phyloP scores from a whole-genome alignment of 2,888 invertebrate species.

The Ryuthela nishihirai region DNA sequence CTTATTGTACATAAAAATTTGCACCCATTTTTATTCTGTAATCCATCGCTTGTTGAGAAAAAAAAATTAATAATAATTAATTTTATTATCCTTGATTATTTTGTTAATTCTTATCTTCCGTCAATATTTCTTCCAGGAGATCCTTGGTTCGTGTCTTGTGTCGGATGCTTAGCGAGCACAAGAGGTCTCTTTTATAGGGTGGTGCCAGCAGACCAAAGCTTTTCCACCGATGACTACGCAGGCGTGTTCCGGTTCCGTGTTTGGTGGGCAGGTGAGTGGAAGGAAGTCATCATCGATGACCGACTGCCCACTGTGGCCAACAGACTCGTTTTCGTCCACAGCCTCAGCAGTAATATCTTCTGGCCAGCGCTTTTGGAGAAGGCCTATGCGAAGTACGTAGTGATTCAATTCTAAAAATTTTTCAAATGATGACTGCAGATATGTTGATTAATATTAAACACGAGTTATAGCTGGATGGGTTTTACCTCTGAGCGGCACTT shows the following conservation, averaged over 20 bases:
- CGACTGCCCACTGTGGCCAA: conserved; percentile 83
- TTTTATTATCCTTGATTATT: too few relatives aligned
- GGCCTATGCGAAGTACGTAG: conserved; percentile 83
- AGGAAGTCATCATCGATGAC: conserved; percentile 79
- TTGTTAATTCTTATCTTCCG: too few relatives aligned
- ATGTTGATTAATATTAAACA: too few relatives aligned
- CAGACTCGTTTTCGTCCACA: conserved; percentile 78
- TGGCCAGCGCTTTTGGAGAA: conserved; percentile 89
- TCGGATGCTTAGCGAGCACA: conserved; percentile 66
- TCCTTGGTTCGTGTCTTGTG: conserved; percentile 82
- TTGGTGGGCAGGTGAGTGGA: conserved; percentile 95
- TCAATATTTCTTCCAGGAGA: conserved; percentile 65
- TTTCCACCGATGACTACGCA: conserved; percentile 56
- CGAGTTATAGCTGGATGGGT: too few relatives aligned
- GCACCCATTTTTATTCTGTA: too few relatives aligned
- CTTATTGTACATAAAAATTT: too few relatives aligned
- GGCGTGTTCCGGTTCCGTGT: conserved; percentile 66
- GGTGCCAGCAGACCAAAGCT: conserved; percentile 83
- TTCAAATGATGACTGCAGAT: too few relatives aligned
- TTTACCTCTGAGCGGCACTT: too few relatives aligned
- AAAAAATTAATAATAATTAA: too few relatives aligned
- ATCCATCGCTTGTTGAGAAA: too few relatives aligned
- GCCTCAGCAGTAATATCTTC: conserved; percentile 72
- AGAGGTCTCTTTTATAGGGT: conserved; percentile 86
- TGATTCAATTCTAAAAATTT: too few relatives aligned